These are phyloP conservation scores for Danio jaintianensis DNA, from an alignment of 2,797 vertebrate species.

Conservation along the genomic window DNA sequence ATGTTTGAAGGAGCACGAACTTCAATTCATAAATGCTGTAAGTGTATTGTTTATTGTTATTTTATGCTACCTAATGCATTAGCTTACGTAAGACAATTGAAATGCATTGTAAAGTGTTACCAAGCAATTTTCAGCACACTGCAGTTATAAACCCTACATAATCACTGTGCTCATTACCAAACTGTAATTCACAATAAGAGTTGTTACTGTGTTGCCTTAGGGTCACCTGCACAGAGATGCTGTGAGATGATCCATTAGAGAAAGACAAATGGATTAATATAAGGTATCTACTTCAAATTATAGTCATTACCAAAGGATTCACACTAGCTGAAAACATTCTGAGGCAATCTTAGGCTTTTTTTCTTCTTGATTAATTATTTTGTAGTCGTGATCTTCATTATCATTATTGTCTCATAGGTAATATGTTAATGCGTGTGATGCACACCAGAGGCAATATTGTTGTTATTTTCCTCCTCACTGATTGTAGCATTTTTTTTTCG, in stretches of 20 bases:
- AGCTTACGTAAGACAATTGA: not conserved
- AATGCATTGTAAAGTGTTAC: conserved; percentile 4
- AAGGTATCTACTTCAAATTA: conserved; percentile 56
- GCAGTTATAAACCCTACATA: conserved; percentile 34
- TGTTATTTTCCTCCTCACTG: conserved; percentile 27
- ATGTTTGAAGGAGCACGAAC: not conserved
- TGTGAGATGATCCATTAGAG: conserved; percentile 55
- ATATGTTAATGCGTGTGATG: conserved; percentile 39
- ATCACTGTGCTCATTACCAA: conserved; percentile 59
- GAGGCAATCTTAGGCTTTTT: conserved; percentile 48
- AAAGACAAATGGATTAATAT: conserved; percentile 46
- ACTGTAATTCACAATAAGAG: conserved; percentile 54
- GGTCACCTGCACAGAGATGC: conserved; percentile 56
- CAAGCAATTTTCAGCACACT: conserved; percentile 16
- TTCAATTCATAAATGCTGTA: not conserved
- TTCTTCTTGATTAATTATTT: conserved; percentile 19
- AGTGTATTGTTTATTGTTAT: not conserved
- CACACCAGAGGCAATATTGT: conserved; percentile 55
- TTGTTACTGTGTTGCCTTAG: conserved; percentile 60
- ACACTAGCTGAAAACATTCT: conserved; percentile 47
- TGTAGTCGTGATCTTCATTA: conserved; percentile 39
- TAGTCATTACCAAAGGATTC: conserved; percentile 62
- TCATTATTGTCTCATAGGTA: conserved; percentile 38
- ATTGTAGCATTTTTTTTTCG: conserved; percentile 51
- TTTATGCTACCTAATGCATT: not conserved